Base-by-base conservation (phyloP, 2,888 invertebrate species). In the Napeogenes sylphis region DNA sequence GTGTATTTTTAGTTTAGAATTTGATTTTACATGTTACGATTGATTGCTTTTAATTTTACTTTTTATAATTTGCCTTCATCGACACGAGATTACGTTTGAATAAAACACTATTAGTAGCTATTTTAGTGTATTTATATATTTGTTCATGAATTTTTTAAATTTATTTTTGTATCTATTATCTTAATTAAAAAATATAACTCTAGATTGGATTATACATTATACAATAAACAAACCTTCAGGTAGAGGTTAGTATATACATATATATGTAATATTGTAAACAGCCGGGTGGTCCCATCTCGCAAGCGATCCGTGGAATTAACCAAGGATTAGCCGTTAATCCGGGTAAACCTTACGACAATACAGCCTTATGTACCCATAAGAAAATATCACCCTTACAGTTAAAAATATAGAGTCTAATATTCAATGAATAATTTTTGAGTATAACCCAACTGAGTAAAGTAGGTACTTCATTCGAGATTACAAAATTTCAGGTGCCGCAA, bases 261-360 rank as follows among this genome's bases (percentile, higher is more conserved):
- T 21, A 51, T 51, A 51, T 51, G 10, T 51, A 8, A 51, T 59
- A 56, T 55, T 65, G 64, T 66, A 68, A 68, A 68, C 68, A 70
- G 67, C 67, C 67, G 65, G 69, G 63, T 65, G 63, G 58, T 55
- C 62, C 51, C 51, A 51, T 55, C 62, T 60, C 46, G 58, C 66
- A 60, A 71, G 68, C 65, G 70, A 73, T 68, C 71, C 73, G 72
- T 69, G 72, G 80, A 82, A 81, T 84, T 84, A 84, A 74, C 74
- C 75, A 70, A 61, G 77, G 83, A 81, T 81, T 81, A 81, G 70
- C 65, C 68, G 73, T 72, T 73, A 70, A 70, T 65, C 74, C 71
- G 71, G 77, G 79, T 78, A 84, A 82, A 87, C 86, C 83, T 88
- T 88, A 88, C 87, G 88, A 84, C 87, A 88, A 89, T 88, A 81